Percentiles rank a stretch among this genome's conserved stretches.
Evolutionary conservation across 2,797 vertebrate genomes (phyloP).

Genomic region (Rhodeus uyekii): DNA sequence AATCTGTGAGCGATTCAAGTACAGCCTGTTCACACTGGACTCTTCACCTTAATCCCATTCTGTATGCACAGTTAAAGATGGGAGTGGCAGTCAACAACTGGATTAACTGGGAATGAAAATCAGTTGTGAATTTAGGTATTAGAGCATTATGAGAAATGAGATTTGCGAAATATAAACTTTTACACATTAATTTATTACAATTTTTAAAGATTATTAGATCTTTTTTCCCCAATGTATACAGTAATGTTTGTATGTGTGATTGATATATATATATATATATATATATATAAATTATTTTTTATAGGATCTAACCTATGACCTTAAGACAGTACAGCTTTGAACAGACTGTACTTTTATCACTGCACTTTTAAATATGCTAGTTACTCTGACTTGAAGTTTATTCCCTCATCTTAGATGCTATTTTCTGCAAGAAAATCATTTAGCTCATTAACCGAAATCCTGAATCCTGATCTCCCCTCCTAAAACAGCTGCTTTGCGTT

Average conservation of each 20-base stretch:
- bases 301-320: not conserved
- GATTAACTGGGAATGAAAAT: not conserved
- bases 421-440: not conserved
- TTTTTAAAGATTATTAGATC: too few species aligned
- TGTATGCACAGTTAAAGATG: not conserved
- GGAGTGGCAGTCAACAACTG: not conserved
- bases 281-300: not conserved
- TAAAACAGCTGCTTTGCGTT: not conserved
- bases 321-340: not conserved
- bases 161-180: not conserved
- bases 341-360: slow-evolving; percentile 4
- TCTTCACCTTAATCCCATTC: not conserved
- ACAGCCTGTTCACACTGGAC: not conserved
- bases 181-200: not conserved
- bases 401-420: not conserved
- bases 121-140: not conserved
- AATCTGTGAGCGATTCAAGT: not conserved
- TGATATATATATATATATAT: too few species aligned
- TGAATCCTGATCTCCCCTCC: not conserved
- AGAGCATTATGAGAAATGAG: not conserved
- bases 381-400: not conserved
- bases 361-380: not conserved
- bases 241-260: too few species aligned
- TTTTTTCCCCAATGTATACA: too few species aligned
- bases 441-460: not conserved